These are phyloP conservation scores for Morpho helenor DNA, from an alignment of 2,888 invertebrate genomes.

Conservation along the genomic window DNA sequence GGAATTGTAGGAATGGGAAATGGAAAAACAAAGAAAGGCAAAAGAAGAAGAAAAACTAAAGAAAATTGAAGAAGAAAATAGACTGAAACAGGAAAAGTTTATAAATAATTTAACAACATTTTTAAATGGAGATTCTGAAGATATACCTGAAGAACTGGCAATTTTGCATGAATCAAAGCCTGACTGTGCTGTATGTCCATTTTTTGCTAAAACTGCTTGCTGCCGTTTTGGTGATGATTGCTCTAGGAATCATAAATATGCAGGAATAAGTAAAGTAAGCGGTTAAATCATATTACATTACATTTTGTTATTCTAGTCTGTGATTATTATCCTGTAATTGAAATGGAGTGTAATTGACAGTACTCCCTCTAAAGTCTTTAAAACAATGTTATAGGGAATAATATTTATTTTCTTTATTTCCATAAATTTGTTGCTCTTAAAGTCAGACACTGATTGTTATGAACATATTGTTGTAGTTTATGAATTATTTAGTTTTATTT, in stretches of 20 bases:
- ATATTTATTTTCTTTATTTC: background rate
- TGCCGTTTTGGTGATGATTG: conserved; percentile 93
- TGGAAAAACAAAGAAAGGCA: conserved; percentile 77
- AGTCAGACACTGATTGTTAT: too few species aligned
- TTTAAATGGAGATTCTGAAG: conserved; percentile 62
- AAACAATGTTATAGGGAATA: too few species aligned
- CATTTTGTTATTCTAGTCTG: too few species aligned
- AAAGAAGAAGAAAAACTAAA: conserved; percentile 78
- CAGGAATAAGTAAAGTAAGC: conserved; percentile 84
- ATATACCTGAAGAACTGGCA: conserved; percentile 82
- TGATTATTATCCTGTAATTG: too few species aligned
- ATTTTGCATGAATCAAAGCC: conserved; percentile 84
- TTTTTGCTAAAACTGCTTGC: conserved; percentile 92
- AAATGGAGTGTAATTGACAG: too few species aligned
- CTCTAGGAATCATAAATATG: conserved; percentile 90
- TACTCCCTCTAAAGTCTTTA: too few species aligned
- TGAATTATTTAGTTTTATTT: too few species aligned
- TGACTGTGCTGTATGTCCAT: conserved; percentile 85
- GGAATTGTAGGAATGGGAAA: conserved; percentile 81
- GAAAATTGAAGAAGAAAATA: conserved; percentile 76
- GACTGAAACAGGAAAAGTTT: conserved; percentile 56
- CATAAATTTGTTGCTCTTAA: background rate
- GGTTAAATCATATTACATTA: too few species aligned
- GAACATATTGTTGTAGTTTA: too few species aligned
- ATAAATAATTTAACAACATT: conserved; percentile 63